Evolutionary conservation across 2,113 vertebrate genomes (phyloP).

Genomic region (Taurulus bubalis): DNA sequence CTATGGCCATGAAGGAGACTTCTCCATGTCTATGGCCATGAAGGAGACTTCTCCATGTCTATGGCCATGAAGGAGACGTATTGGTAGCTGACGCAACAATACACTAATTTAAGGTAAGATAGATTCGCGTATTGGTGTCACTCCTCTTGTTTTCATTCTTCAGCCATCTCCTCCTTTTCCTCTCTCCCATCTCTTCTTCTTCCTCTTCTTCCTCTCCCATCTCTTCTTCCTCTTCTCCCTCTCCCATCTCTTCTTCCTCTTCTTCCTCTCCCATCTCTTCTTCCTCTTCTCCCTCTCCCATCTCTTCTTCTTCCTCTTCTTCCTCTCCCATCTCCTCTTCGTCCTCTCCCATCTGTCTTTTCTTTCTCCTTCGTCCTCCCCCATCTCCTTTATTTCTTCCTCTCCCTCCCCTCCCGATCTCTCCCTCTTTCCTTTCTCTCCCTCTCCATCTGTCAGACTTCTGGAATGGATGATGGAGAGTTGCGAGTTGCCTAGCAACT

Average conservation of each 20-base stretch:
- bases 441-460: conserved; percentile 85
- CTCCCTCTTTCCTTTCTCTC: conserved; percentile 46
- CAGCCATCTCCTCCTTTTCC: conserved; percentile 13
- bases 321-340: neutral
- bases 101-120: no score
- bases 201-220: conserved; percentile 66
- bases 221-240: conserved; percentile 31
- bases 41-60: no score
- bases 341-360: neutral
- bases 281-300: no score
- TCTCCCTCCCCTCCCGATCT: neutral
- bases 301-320: neutral
- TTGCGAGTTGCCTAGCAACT: conserved; percentile 87
- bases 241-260: neutral
- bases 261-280: conserved; percentile 73
- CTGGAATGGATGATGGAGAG: conserved; percentile 87
- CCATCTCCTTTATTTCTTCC: no score
- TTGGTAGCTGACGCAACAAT: no score
- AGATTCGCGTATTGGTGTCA: no score
- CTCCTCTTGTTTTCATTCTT: conserved; percentile 13
- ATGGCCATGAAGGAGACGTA: no score
- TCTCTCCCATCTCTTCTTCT: neutral
- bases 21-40: no score
- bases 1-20: no score
- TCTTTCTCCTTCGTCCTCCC: no score